phyloP scores from a whole-genome alignment of 1,140 invertebrate genomes.

The Pachypsylla venusta region DNA sequence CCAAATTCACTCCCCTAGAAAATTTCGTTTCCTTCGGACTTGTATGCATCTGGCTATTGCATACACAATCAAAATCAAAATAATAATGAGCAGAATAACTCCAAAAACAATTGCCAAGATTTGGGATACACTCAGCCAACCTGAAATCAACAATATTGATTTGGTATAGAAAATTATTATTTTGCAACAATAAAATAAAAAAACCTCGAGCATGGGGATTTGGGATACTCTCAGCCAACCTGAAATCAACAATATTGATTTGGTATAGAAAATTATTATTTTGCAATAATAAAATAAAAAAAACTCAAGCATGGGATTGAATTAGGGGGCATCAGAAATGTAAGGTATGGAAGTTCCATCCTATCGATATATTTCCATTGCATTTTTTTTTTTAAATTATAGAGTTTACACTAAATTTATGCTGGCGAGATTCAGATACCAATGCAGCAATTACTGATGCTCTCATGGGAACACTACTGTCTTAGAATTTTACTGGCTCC shows the following conservation, averaged over 20 bases:
- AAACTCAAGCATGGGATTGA: background rate
- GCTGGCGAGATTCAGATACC: no score
- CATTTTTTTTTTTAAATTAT: background rate
- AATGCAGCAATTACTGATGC: no score
- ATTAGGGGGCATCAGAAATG: background rate
- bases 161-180: no score
- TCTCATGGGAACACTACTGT: no score
- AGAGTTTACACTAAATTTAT: no score
- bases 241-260: conserved; percentile 16
- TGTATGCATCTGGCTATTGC: conserved; percentile 17
- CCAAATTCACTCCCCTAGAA: conserved; percentile 7
- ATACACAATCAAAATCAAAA: conserved; percentile 17
- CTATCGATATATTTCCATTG: background rate
- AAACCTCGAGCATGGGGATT: conserved; percentile 10
- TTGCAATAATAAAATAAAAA: background rate
- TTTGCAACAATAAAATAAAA: background rate
- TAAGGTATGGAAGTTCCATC: background rate
- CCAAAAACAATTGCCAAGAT: conserved; percentile 21
- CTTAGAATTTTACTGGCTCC: no score
- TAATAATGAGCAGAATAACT: conserved; percentile 17
- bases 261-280: no score
- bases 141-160: conserved; percentile 18
- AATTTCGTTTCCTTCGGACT: conserved; percentile 17
- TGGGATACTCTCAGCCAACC: conserved; percentile 20
- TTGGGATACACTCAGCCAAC: conserved; percentile 20